Conservation (phyloP, 2,888 invertebrate species). For the Adelphocoris suturalis region DNA sequence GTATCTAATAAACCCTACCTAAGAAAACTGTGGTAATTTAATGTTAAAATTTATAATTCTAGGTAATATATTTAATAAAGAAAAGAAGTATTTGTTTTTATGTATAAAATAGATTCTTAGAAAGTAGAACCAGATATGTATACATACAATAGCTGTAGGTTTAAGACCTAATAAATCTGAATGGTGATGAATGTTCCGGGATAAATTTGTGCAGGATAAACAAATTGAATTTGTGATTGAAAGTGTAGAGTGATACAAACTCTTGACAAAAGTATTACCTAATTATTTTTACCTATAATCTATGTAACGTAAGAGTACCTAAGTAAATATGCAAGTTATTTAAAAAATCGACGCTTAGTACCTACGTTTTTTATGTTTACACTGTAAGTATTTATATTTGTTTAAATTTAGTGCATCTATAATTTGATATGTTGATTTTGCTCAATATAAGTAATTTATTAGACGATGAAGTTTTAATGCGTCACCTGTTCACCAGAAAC, state of each 20-base stretch:
- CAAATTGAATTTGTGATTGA: constrained; percentile 66
- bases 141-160: constrained; percentile 46
- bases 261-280: constrained; percentile 55
- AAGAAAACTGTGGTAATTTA: constrained; percentile 31
- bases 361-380: constrained; percentile 57
- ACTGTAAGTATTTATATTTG: constrained; percentile 59
- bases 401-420: constrained; percentile 72
- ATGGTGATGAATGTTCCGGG: not conserved
- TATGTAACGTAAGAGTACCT: constrained; percentile 48
- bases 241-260: constrained; percentile 66
- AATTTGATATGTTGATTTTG: constrained; percentile 73
- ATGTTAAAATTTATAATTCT: constrained; percentile 52
- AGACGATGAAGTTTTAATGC: not conserved
- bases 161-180: constrained; percentile 33
- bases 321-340: constrained; percentile 58
- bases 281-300: constrained; percentile 64
- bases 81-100: constrained; percentile 31
- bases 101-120: constrained; percentile 57
- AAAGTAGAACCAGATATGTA: constrained; percentile 26
- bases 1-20: constrained; percentile 18
- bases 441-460: constrained; percentile 74
- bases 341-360: constrained; percentile 57
- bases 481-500: not conserved
- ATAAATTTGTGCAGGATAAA: constrained; percentile 60
- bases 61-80: constrained; percentile 28